Base-by-base conservation (phyloP, 2,888 invertebrate genomes). In the Mermis nigrescens region DNA sequence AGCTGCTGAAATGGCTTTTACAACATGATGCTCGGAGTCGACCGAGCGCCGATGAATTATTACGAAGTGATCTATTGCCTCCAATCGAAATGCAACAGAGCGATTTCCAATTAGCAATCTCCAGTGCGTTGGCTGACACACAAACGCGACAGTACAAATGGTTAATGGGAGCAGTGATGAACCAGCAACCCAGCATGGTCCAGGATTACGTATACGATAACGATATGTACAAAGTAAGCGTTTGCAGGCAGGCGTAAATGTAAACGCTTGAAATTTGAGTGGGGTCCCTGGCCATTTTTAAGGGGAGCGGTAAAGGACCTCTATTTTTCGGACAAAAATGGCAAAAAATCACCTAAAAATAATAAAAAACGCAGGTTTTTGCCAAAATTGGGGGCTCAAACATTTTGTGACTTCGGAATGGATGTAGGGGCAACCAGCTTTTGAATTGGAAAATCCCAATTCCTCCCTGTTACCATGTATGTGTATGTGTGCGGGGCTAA, bases 81-180 rank as follows among this genome's bases (percentile, higher is more conserved):
- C 83, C 89, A 0, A 83, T 85, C 0, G 81, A 82, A 65, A 78
- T 90, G n/a, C 86, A 88, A 68, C 88, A 90, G 64, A 82, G 83
- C 0, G 84, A 86, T 63, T 73, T 91, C 1, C 82, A 85, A 57
- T 87, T 88, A 65, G 81, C 86, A 69, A 77, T 92, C 19, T 79
- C 83, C 0, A 84, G 86, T 65, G 85, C 86, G 0, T 77, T 94
- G 1, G 81, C 82, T 19, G 86, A 87, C 70, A 82, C 85, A 1
- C 83, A 84, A 72, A 82, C 82, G 70, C 84, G 83, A 74, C 80
- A 81, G 0, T 86, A 86, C 73, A 83, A 83, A 69, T 66, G 70
- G 32, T 69, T 77, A 69, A 66, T 76, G 26, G 63, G 64, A 51
- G 68, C 72, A 7, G 63, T 77, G 45, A 73, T 75, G 62, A 67